Conservation (phyloP, 2,888 invertebrate species). For the Pemphredon lugubris region DNA sequence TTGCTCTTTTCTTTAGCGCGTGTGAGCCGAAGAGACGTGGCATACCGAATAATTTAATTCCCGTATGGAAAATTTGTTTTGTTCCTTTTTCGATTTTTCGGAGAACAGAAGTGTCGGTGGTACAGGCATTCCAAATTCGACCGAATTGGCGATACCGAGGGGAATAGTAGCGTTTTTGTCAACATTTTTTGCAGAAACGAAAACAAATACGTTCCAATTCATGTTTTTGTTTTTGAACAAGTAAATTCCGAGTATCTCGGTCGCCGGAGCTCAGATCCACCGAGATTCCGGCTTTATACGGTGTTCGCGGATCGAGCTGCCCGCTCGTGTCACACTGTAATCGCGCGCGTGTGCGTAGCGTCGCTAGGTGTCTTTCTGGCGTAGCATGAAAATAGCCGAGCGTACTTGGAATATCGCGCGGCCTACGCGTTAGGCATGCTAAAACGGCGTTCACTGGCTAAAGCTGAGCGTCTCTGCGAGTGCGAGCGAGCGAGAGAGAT, state of each 20-base stretch:
- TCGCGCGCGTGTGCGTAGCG: slow-evolving; percentile 38
- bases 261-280: slow-evolving; percentile 11
- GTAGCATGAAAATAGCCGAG: slow-evolving; percentile 73
- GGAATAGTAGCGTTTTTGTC: too few species aligned
- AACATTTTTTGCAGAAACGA: too few species aligned
- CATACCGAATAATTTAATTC: too few species aligned
- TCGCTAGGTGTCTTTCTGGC: slow-evolving; percentile 65
- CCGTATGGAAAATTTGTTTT: too few species aligned
- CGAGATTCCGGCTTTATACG: slow-evolving; percentile 57
- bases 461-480: slow-evolving; percentile 24
- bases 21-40: too few species aligned
- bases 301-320: slow-evolving; percentile 24
- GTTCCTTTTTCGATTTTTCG: too few species aligned
- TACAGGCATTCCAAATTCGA: too few species aligned
- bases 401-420: slow-evolving; percentile 73
- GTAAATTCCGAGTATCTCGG: slow-evolving; percentile 50
- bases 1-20: too few species aligned
- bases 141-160: too few species aligned
- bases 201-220: too few species aligned
- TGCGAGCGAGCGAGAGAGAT: slow-evolving; percentile 32
- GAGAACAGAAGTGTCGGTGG: too few species aligned
- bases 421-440: slow-evolving; percentile 71
- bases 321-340: slow-evolving; percentile 45
- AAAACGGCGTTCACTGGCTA: slow-evolving; percentile 57
- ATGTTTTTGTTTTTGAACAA: too few species aligned